Evolutionary conservation across 2,888 invertebrate species (phyloP).

Genomic region (Oscheius sp.): DNA sequence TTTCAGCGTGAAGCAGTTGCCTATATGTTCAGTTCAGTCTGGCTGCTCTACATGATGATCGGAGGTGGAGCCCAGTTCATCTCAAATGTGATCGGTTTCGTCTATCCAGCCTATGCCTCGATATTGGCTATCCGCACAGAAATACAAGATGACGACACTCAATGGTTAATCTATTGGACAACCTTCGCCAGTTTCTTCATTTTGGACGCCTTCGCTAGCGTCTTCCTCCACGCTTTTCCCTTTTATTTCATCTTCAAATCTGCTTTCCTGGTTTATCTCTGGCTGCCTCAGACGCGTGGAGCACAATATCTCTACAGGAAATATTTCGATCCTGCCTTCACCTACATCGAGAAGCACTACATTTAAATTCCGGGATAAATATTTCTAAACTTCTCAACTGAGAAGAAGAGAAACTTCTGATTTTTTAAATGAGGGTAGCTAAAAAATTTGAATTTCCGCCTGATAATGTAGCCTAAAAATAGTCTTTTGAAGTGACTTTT

Average conservation of each 20-base stretch:
- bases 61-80: conserved; percentile 93
- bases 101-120: conserved; percentile 87
- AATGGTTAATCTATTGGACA: conserved; percentile 98
- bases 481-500: no score
- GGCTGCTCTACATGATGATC: conserved; percentile 88
- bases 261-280: conserved; percentile 72
- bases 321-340: conserved; percentile 71
- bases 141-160: conserved; percentile 71
- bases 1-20: conserved; percentile 42
- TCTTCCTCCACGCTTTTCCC: conserved; percentile 85
- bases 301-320: conserved; percentile 71
- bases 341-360: conserved; percentile 36
- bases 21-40: conserved; percentile 75
- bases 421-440: no score
- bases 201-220: conserved; percentile 89
- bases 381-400: no score
- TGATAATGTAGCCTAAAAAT: no score
- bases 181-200: conserved; percentile 90
- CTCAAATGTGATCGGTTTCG: conserved; percentile 90
- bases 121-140: conserved; percentile 74
- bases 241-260: conserved; percentile 75
- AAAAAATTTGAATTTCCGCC: no score
- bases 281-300: conserved; percentile 72
- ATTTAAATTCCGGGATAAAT: background rate
- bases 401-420: no score